Percentiles rank a stretch among this genome's conserved stretches.
phyloP scores from a whole-genome alignment of 53 echinoderm and acorn worm species.

The Astropecten irregularis region DNA sequence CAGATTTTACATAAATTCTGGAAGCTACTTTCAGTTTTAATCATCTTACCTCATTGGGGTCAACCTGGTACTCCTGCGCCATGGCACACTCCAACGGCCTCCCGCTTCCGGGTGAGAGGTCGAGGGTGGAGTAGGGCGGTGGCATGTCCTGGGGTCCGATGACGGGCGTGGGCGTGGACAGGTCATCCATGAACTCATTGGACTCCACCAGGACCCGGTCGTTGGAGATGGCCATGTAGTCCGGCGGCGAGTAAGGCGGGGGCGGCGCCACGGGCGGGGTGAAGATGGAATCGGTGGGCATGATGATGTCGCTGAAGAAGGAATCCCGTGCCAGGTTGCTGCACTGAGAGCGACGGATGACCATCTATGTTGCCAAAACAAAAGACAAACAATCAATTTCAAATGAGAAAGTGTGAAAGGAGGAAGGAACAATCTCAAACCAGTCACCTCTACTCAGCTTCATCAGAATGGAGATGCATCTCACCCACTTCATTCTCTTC shows the following conservation, averaged over 20 bases:
- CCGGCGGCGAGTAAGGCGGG: slow-evolving; percentile 88
- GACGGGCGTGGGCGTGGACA: slow-evolving; percentile 73
- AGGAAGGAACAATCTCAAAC: too few relatives aligned
- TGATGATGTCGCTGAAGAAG: slow-evolving; percentile 77
- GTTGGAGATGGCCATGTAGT: slow-evolving; percentile 81
- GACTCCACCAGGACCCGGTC: slow-evolving; percentile 82
- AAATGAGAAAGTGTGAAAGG: too few relatives aligned
- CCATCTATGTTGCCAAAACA: too few relatives aligned
- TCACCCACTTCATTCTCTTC: too few relatives aligned
- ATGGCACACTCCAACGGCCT: slow-evolving; percentile 68
- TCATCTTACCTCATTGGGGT: slow-evolving; percentile 61
- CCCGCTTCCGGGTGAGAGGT: slow-evolving; percentile 61
- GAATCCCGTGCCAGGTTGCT: slow-evolving; percentile 75
- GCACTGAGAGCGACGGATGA: slow-evolving; percentile 71
- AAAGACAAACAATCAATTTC: too few relatives aligned
- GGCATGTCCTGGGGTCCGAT: slow-evolving; percentile 83
- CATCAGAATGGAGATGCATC: too few relatives aligned
- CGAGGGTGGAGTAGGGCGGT: slow-evolving; percentile 81
- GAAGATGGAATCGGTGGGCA: slow-evolving; percentile 77
- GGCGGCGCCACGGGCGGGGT: slow-evolving; percentile 85
- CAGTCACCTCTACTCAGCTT: too few relatives aligned
- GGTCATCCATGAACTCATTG: slow-evolving; percentile 70
- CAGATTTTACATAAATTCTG: too few relatives aligned
- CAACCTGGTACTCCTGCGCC: slow-evolving; percentile 74
- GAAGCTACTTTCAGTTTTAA: too few relatives aligned